Percentiles rank a stretch among this genome's conserved stretches.
phyloP scores from a whole-genome alignment of 2,888 invertebrate species.

The Drepanosiphum platanoidis region DNA sequence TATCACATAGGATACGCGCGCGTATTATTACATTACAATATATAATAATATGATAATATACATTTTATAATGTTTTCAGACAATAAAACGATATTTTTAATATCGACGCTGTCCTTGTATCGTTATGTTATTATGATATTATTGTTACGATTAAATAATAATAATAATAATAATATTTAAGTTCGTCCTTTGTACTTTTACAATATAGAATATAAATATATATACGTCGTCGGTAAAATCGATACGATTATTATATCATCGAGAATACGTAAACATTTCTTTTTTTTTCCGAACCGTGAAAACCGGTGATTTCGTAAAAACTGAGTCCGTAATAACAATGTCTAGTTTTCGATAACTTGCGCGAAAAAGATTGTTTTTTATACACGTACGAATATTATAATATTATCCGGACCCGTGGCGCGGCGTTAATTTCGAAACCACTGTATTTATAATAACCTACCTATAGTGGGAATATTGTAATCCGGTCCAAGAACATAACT shows the following conservation, averaged over 20 bases:
- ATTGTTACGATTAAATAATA: background rate
- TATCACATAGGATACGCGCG: background rate
- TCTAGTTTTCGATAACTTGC: background rate
- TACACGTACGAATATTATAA: background rate
- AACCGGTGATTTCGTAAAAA: background rate
- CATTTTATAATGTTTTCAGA: background rate
- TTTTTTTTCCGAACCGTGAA: too few species aligned
- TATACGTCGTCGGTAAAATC: too few species aligned
- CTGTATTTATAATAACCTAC: too few species aligned
- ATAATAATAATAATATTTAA: too few species aligned
- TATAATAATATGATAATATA: background rate
- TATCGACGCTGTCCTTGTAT: background rate
- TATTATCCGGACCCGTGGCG: background rate
- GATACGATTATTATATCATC: too few species aligned
- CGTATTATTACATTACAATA: background rate
- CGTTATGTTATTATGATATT: background rate
- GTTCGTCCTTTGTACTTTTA: constrained; percentile 1
- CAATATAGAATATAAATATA: background rate
- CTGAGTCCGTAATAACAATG: too few species aligned
- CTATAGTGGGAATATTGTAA: background rate
- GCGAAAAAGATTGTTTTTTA: background rate
- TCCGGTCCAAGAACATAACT: background rate
- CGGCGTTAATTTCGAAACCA: background rate
- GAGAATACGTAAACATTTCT: too few species aligned
- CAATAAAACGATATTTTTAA: background rate